Conservation (phyloP, 2,797 vertebrate genomes). For the Trematomus bernacchii region DNA sequence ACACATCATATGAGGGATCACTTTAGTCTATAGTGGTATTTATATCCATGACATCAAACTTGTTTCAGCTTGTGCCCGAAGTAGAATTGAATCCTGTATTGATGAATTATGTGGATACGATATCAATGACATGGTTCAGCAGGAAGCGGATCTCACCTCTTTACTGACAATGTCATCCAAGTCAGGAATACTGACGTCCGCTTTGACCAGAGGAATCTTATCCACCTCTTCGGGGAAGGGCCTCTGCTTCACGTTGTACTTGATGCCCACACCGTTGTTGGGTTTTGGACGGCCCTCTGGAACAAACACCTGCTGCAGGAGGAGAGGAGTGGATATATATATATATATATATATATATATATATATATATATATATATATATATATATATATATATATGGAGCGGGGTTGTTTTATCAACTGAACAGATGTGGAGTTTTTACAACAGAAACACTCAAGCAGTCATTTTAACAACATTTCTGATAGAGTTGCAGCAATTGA, state of each 20-base stretch:
- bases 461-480: neutral
- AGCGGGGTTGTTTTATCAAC: constrained; percentile 30
- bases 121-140: constrained; percentile 3
- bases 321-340: neutral
- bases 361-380: no score
- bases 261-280: constrained; percentile 92
- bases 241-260: constrained; percentile 93
- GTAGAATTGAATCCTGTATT: constrained; percentile 6
- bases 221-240: constrained; percentile 98
- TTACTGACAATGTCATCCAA: constrained; percentile 96
- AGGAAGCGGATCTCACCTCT: constrained; percentile 85
- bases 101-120: neutral
- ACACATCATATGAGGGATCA: constrained; percentile 42
- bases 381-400: no score
- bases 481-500: no score
- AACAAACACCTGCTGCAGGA: constrained; percentile 90
- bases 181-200: constrained; percentile 96
- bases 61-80: neutral
- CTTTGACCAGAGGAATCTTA: constrained; percentile 97
- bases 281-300: constrained; percentile 92
- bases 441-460: neutral
- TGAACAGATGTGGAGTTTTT: neutral
- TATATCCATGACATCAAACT: neutral
- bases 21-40: constrained; percentile 9
- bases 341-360: neutral